Percentiles rank a stretch among this genome's conserved stretches.
phyloP scores from a whole-genome alignment of 2,113 vertebrate genomes.

The Cavia porcellus region DNA sequence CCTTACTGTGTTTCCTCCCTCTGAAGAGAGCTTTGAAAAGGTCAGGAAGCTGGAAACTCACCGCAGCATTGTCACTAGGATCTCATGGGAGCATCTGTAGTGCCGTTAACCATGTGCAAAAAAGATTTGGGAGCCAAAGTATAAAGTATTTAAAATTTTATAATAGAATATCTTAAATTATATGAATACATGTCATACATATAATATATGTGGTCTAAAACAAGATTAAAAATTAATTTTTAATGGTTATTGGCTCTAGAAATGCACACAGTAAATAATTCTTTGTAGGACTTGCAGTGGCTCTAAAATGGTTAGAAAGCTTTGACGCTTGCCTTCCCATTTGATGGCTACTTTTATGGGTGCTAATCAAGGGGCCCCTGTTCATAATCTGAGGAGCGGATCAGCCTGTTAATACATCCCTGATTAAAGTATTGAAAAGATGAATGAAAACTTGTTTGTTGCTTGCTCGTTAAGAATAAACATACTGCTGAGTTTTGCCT shows the following conservation, averaged over 20 bases:
- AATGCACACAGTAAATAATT: slow-evolving; percentile 6
- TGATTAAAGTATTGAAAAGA: neutral
- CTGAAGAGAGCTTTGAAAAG: slow-evolving; percentile 29
- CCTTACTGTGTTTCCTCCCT: slow-evolving; percentile 3
- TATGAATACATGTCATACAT: neutral
- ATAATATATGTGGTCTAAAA: neutral
- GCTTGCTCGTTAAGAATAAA: neutral
- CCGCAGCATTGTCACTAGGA: neutral
- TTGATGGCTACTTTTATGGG: neutral
- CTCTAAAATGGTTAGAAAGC: neutral
- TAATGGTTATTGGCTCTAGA: neutral
- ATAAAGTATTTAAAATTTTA: neutral
- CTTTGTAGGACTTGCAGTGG: neutral
- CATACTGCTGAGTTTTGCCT: neutral
- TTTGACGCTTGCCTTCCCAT: neutral
- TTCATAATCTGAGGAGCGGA: neutral
- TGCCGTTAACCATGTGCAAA: neutral
- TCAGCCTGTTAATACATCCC: neutral
- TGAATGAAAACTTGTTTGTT: neutral
- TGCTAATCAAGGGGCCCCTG: neutral
- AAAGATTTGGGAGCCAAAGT: neutral
- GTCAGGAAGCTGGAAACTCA: neutral
- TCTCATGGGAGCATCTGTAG: neutral
- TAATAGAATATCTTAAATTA: neutral
- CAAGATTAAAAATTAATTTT: slow-evolving; percentile 18